Evolutionary conservation across 2,888 invertebrate genomes (phyloP).

Genomic region (Drosophila colorata): DNA sequence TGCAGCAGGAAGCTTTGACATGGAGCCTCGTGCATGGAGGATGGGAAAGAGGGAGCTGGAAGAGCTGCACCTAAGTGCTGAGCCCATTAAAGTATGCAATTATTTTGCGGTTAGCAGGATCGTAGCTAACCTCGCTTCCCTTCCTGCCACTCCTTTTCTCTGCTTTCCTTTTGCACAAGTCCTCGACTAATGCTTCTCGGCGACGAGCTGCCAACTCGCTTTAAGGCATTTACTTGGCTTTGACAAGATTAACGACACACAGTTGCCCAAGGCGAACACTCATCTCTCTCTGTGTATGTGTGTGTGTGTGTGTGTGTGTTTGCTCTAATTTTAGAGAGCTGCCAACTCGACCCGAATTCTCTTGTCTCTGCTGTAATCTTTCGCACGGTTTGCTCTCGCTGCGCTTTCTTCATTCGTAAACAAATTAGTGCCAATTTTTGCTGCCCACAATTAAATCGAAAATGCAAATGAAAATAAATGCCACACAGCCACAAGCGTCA

Average conservation of each 20-base stretch:
- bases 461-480: slow-evolving; percentile 28
- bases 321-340: slow-evolving; percentile 21
- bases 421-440: slow-evolving; percentile 58
- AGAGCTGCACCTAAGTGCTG: slow-evolving; percentile 64
- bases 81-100: slow-evolving; percentile 79
- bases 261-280: slow-evolving; percentile 1
- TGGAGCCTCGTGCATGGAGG: neutral
- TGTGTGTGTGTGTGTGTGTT: neutral
- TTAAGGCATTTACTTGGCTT: slow-evolving; percentile 4
- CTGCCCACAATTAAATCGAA: slow-evolving; percentile 51
- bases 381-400: slow-evolving; percentile 5
- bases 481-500: slow-evolving; percentile 12
- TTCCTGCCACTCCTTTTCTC: neutral
- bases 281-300: neutral
- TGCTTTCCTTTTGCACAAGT: slow-evolving; percentile 1
- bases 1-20: slow-evolving; percentile 23
- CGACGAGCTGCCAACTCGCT: slow-evolving; percentile 19
- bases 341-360: slow-evolving; percentile 13
- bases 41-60: neutral
- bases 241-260: slow-evolving; percentile 29
- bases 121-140: neutral
- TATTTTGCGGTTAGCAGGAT: slow-evolving; percentile 65
- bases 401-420: slow-evolving; percentile 57
- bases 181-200: slow-evolving; percentile 13
- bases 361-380: slow-evolving; percentile 21